A percentile compares a stretch with the other conserved stretches of the same genome.
Evolutionary conservation across 2,888 invertebrate species (phyloP).

Genomic region (Gasteruption jaculator): DNA sequence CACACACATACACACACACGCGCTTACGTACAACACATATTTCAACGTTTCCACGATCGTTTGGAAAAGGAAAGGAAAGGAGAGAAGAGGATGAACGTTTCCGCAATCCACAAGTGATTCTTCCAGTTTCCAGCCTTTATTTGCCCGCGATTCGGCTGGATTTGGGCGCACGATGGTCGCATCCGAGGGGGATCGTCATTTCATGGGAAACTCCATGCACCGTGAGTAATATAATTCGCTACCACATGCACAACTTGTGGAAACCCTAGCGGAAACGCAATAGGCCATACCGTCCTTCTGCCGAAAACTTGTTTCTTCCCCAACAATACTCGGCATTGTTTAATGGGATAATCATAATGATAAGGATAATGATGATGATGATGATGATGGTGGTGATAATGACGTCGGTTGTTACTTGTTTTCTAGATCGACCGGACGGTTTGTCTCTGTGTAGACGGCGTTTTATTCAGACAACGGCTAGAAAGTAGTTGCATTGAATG

Average conservation of each 20-base stretch:
- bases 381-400: too few relatives aligned
- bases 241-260: slow-evolving; percentile 9
- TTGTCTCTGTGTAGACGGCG: slow-evolving; percentile 1
- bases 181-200: slow-evolving; percentile 17
- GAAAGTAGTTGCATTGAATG: slow-evolving; percentile 35
- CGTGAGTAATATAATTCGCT: slow-evolving; percentile 25
- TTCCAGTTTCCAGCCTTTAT: slow-evolving; percentile 32
- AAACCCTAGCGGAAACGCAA: too few relatives aligned
- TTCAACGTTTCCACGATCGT: too few relatives aligned
- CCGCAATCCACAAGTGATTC: slow-evolving; percentile 32
- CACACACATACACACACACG: too few relatives aligned
- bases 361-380: too few relatives aligned
- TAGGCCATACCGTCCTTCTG: too few relatives aligned
- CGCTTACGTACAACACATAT: too few relatives aligned
- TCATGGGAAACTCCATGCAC: slow-evolving; percentile 18
- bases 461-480: slow-evolving; percentile 22
- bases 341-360: too few relatives aligned
- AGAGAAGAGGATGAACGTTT: slow-evolving; percentile 28
- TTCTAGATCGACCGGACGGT: neutral
- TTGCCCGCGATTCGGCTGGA: slow-evolving; percentile 18
- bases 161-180: slow-evolving; percentile 26
- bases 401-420: slow-evolving; percentile 13
- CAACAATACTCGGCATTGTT: too few relatives aligned
- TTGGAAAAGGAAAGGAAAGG: too few relatives aligned
- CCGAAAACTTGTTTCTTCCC: too few relatives aligned